Base-by-base conservation (phyloP, 2,888 invertebrate species). In the Carterocephalus palaemon region DNA sequence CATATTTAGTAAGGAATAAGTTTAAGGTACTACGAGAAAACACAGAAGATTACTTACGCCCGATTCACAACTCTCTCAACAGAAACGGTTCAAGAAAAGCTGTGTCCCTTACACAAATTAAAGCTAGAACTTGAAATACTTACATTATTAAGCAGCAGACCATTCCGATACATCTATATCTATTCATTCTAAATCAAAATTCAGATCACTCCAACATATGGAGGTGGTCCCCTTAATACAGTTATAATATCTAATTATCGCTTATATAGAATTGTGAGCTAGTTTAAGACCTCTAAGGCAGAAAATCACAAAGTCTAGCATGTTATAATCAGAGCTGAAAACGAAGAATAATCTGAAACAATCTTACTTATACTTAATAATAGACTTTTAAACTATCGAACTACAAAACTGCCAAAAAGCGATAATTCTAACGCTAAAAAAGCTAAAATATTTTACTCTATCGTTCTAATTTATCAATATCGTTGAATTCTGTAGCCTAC, bases 161-260 rank as follows among this genome's bases (percentile, higher is more conserved):
- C 77, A 79, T 80, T 51, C 61, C 64, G 62, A 57, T 62, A 61
- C 55, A 56, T 56, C 50, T 59, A 59, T 52, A 54, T 62, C 61
- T 39, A 61, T 59, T 67, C 60, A 57, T 59, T 57, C 62, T 59
- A 60, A 62, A 67, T 66, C 65, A 63, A 70, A 70, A 66, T 64
- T 73, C 73, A 73, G 77, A 78, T 70, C 83, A 73, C 74, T 78
- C 79, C 76, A 51, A 42, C 31, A 24, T 36, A 46, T 64, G 73
- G 83, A 85, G 80, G 71, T 85, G 85, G 85, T 85, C 85, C 85
- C 85, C 78, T 57, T 80, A 79, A 72, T 62, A 56, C 70, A 74
- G 53, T 69, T 39, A 43, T 51, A 51, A 50, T 39, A 48, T 52
- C 54, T 57, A 54, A 51, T 52, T 76, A 75, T 68, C 51, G 66